Evolutionary conservation across 2,113 vertebrate genomes (phyloP).

Genomic region (Grammomys surdaster): DNA sequence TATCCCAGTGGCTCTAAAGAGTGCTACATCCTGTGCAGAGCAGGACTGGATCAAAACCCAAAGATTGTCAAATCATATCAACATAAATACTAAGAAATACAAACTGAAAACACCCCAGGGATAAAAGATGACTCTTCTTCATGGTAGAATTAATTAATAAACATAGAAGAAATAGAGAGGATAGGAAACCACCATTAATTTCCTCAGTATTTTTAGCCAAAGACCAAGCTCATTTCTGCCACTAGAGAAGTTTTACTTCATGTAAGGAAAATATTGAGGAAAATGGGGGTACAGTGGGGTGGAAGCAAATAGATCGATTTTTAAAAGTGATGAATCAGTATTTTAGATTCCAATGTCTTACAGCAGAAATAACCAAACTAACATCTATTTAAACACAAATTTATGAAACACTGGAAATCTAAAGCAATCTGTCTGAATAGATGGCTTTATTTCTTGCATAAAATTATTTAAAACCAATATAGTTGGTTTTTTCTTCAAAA

Average conservation of each 20-base stretch:
- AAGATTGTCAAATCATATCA: too few relatives aligned
- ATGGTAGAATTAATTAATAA: slow-evolving; percentile 6
- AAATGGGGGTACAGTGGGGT: background rate
- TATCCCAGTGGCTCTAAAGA: background rate
- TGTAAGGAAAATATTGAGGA: background rate
- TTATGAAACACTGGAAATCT: slow-evolving; percentile 25
- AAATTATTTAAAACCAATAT: slow-evolving; percentile 29
- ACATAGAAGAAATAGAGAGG: background rate
- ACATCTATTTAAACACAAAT: background rate
- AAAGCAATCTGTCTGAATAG: background rate
- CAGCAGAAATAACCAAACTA: slow-evolving; percentile 31
- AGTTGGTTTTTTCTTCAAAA: background rate
- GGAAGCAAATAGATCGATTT: background rate
- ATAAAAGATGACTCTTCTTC: background rate
- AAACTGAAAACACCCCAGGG: background rate
- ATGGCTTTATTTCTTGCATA: slow-evolving; percentile 13
- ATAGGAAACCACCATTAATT: background rate
- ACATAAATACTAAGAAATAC: background rate
- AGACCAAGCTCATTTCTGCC: background rate
- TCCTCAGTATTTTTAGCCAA: background rate
- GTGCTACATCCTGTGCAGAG: background rate
- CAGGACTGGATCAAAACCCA: too few relatives aligned
- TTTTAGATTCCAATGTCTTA: slow-evolving; percentile 41
- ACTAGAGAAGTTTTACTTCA: background rate
- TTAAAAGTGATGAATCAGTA: background rate